Conservation (phyloP, 2,113 vertebrate genomes). For the Colossoma macropomum region DNA sequence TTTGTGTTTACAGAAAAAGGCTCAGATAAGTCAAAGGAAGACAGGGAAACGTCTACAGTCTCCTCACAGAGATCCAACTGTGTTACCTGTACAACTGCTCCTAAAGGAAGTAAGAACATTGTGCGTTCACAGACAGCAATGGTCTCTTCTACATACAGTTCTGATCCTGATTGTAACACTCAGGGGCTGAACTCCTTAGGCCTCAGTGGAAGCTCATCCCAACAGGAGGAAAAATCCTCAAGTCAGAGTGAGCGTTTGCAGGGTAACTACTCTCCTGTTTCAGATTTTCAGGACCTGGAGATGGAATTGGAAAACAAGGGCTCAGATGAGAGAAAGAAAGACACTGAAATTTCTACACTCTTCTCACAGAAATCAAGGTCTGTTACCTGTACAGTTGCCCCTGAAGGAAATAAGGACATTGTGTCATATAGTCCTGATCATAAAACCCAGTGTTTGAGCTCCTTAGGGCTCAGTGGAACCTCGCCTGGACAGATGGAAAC, state of each 20-base stretch:
- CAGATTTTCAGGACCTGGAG: constrained; percentile 52
- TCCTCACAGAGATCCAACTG: constrained; percentile 36
- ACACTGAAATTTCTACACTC: constrained; percentile 19
- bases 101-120: constrained; percentile 30
- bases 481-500: background rate
- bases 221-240: background rate
- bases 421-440: constrained; percentile 7
- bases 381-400: constrained; percentile 26
- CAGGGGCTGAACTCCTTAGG: background rate
- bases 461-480: background rate
- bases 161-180: background rate
- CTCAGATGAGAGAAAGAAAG: constrained; percentile 7
- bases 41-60: constrained; percentile 30
- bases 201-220: background rate
- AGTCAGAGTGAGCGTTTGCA: background rate
- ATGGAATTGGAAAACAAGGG: constrained; percentile 36
- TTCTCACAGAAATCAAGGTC: constrained; percentile 33
- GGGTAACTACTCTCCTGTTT: background rate
- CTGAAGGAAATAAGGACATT: constrained; percentile 34
- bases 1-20: constrained; percentile 28
- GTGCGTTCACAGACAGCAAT: constrained; percentile 30
- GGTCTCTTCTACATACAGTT: background rate
- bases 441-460: background rate
- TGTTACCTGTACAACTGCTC: constrained; percentile 19
- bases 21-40: constrained; percentile 32